Base-by-base conservation (phyloP, 2,113 vertebrate genomes). In the Poecilia latipinna region DNA sequence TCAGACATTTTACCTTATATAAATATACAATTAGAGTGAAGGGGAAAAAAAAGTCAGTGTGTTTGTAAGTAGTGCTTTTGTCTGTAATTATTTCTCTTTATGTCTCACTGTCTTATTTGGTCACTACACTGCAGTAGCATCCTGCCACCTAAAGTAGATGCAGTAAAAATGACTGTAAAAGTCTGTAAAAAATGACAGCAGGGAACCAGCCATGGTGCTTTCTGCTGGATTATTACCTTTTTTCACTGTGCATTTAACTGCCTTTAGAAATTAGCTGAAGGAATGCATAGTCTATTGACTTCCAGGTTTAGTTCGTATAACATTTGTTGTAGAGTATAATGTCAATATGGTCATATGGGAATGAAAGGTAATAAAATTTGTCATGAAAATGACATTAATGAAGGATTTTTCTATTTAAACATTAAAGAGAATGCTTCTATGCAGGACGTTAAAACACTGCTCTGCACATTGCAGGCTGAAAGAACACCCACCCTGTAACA, bases 401-500 rank as follows among this genome's bases (percentile, higher is more conserved):
- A 57, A n/a, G 8, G 51, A n/a, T n/a, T 57, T n/a, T 2, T 57
- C 24, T 57, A 22, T 57, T 57, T 57, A 57, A n/a, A 57, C 19
- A 57, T 57, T 24, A 6, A 54, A 24, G 24, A 24, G 12, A 42
- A 13, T 12, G 35, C 3, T 37, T 2, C 51, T 22, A 10, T 54
- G 51, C 1, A 1, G 22, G 7, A n/a, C n/a, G 6, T 10, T 44
- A 15, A 44, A 64, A 33, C 22, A 39, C 0, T 28, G 0, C 66
- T 74, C 64, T 74, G 63, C 37, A 12, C 69, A 44, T 51, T 17
- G 32, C 3, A 64, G 29, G 44, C 66, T 62, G 65, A 78, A 57
- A 17, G 28, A 68, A 61, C 60, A 24, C 77, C 83, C 83, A 83
- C 65, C 86, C 84, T 72, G 68, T 88, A 89, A 84, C 85, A 88